Percentiles rank a stretch among this genome's conserved stretches.
These are phyloP conservation scores for Lordiphosa collinella DNA, from an alignment of 1,140 invertebrate species.

Conservation along the genomic window DNA sequence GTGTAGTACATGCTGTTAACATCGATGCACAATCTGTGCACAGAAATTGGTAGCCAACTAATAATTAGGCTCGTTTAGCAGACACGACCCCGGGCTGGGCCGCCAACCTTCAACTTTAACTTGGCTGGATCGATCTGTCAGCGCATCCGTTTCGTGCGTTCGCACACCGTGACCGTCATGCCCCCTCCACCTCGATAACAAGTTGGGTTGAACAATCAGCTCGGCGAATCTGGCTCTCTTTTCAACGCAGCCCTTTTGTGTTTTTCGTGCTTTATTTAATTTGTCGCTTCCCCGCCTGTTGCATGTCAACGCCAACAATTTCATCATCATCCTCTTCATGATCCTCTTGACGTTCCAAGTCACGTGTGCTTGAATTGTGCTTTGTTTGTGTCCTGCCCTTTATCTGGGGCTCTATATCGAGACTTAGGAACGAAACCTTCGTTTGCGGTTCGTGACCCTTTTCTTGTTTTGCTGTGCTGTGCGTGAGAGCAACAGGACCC, in stretches of 20 bases:
- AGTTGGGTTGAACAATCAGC: constrained; percentile 29
- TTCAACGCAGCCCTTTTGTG: constrained; percentile 60
- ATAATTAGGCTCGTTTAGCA: constrained; percentile 73
- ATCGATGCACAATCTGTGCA: constrained; percentile 33
- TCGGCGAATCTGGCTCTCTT: constrained; percentile 50
- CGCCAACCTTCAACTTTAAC: constrained; percentile 65
- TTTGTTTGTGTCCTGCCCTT: constrained; percentile 51
- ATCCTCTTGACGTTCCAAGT: constrained; percentile 47
- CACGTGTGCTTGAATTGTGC: constrained; percentile 72
- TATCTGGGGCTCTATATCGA: constrained; percentile 63
- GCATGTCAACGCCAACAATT: constrained; percentile 74
- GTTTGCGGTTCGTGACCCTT: constrained; percentile 57
- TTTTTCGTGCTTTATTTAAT: constrained; percentile 71
- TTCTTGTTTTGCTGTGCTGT: constrained; percentile 26
- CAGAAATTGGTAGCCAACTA: constrained; percentile 70
- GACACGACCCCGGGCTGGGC: constrained; percentile 30
- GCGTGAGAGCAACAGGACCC: constrained; percentile 70
- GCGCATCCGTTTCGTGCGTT: constrained; percentile 64
- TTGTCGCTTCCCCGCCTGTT: constrained; percentile 65
- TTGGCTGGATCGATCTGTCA: constrained; percentile 62
- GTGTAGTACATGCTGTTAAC: constrained; percentile 74
- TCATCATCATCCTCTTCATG: constrained; percentile 42
- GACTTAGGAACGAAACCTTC: constrained; percentile 12
- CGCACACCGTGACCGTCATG: constrained; percentile 73
- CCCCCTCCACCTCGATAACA: constrained; percentile 33